Base-by-base conservation (phyloP, 2,113 vertebrate species). In the Suricata suricatta region DNA sequence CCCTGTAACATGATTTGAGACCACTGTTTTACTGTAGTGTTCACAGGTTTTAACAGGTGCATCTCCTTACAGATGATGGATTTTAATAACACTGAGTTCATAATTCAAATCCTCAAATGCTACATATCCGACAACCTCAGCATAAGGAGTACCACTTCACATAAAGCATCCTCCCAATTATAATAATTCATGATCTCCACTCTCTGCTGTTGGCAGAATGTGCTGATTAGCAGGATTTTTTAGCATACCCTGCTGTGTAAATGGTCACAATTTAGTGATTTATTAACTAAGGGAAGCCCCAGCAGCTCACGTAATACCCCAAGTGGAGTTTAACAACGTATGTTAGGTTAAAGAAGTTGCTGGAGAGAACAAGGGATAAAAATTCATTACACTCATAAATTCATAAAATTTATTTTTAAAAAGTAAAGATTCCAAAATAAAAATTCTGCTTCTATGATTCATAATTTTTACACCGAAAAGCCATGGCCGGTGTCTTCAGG, bases 1-100 rank as follows among this genome's bases (percentile, higher is more conserved):
- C 64, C 98, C 99, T 99, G 66, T 27, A 98, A 98, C 66, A 95
- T 21, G 98, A 81, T 84, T 92, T 44, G 71, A 98, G 82, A 98
- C 97, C 31, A 85, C 92, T 93, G 19, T 96, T 57, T 95, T 96
- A 69, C 9, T 29, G 1, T 38, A 63, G 60, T 38, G 60, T 21
- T 64, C 84, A 82, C 7, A 47, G 44, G 80, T 33, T 91, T 80
- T 74, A 50, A 38, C 29, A 81, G 6, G 11, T 64, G 10, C 21
- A 44, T 71, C 38, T 82, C 29, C 17, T 86, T 71, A 31, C 7
- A 79, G 38, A 79, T 33, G 38, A 64, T 0, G 86, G 79, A 69
- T 82, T 52, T 89, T 87, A 93, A 33, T 80, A 93, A 93, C 54
- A 80, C n/a, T 52, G 54, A 81, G 60, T 15, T 87, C 8, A 29